These are phyloP conservation scores for Drosophila albomicans DNA, from an alignment of 1,140 invertebrate species.

Conservation along the genomic window DNA sequence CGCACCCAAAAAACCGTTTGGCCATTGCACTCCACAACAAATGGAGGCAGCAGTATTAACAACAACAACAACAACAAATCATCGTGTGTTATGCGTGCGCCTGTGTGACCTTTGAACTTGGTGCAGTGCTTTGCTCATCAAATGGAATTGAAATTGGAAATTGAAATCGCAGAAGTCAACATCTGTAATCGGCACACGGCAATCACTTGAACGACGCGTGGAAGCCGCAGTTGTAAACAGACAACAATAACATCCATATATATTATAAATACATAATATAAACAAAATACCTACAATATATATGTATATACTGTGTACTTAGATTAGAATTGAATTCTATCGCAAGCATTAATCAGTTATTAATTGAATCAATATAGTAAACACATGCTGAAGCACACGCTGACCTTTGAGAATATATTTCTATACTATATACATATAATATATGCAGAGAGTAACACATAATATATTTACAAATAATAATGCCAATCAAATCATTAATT, in stretches of 20 bases:
- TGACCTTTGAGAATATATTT: conserved; percentile 33
- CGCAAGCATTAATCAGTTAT: conserved; percentile 41
- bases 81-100: conserved; percentile 7
- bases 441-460: too few relatives aligned
- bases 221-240: conserved; percentile 42
- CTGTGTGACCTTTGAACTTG: conserved; percentile 45
- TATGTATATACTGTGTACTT: conserved; percentile 11
- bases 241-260: conserved; percentile 21
- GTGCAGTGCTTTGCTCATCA: conserved; percentile 26
- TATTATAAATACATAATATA: conserved; percentile 10
- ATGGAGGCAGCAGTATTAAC: background rate
- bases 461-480: conserved; percentile 30
- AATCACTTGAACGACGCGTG: conserved; percentile 50
- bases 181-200: conserved; percentile 51
- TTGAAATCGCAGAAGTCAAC: conserved; percentile 12
- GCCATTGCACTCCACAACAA: conserved; percentile 24
- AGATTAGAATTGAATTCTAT: conserved; percentile 32
- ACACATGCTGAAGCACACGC: conserved; percentile 5
- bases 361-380: conserved; percentile 39
- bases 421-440: background rate
- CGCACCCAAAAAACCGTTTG: conserved; percentile 17
- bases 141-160: conserved; percentile 16
- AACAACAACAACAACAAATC: too few relatives aligned
- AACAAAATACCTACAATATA: background rate
- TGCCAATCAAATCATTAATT: conserved; percentile 49